Evolutionary conservation across 2,113 vertebrate species (phyloP).

Genomic region (Pachycephala philippinensis): DNA sequence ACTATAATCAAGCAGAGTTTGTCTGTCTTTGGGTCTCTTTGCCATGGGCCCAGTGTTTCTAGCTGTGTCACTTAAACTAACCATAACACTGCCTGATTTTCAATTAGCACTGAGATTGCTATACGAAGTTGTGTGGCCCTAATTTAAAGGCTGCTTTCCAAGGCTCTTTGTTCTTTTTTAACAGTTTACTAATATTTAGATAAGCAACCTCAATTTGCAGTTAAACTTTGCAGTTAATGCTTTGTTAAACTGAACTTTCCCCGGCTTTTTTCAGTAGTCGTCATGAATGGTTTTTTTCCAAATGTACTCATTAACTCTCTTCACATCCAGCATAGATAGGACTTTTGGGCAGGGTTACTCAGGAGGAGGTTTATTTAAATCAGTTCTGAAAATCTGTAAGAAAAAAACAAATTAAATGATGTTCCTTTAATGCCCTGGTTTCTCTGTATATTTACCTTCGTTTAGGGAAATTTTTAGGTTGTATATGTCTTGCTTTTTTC

Average conservation of each 20-base stretch:
- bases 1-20: constrained; percentile 75
- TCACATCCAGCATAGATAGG: background rate
- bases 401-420: background rate
- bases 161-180: constrained; percentile 50
- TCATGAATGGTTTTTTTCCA: background rate
- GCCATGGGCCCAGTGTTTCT: constrained; percentile 61
- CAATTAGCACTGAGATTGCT: constrained; percentile 48
- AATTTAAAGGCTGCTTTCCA: constrained; percentile 53
- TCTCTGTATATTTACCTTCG: background rate
- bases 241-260: background rate
- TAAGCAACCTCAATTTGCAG: constrained; percentile 44
- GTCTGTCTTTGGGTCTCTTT: constrained; percentile 75
- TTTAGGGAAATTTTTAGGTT: background rate
- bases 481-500: background rate
- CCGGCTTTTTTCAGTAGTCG: background rate
- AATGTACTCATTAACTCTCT: background rate
- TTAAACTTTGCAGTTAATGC: background rate
- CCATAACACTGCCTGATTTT: constrained; percentile 72
- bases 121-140: constrained; percentile 30
- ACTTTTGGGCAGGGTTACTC: background rate
- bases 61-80: constrained; percentile 72
- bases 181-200: constrained; percentile 64
- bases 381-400: background rate
- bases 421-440: background rate
- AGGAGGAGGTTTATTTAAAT: background rate